A percentile compares a stretch with the other conserved stretches of the same genome.
Conservation (phyloP, 2,113 vertebrate genomes). For the Phoenicopterus ruber region DNA sequence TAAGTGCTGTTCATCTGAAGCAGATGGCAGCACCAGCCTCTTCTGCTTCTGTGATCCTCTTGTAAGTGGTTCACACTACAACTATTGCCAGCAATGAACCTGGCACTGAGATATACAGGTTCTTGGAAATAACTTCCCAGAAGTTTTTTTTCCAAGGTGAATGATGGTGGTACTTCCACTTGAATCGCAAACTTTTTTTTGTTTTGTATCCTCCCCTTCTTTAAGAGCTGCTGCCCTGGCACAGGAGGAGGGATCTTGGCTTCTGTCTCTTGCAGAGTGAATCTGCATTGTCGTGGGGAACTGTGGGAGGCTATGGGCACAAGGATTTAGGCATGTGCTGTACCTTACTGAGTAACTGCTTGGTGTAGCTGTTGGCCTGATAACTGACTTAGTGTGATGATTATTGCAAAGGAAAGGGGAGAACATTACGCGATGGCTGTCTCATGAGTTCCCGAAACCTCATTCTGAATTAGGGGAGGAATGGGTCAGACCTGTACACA, state of each 20-base stretch:
- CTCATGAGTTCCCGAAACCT: neutral
- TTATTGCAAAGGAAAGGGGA: neutral
- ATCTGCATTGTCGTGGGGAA: neutral
- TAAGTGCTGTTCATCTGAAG: neutral
- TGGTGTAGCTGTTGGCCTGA: neutral
- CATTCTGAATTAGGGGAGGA: neutral
- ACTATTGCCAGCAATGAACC: neutral
- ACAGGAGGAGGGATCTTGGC: neutral
- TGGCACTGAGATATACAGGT: neutral
- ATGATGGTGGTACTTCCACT: constrained; percentile 38
- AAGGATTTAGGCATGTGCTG: neutral
- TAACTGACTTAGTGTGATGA: neutral
- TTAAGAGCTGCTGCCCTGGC: constrained; percentile 30
- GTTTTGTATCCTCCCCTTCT: neutral
- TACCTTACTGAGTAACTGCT: neutral
- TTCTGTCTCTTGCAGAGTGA: neutral
- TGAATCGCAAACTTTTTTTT: constrained; percentile 4
- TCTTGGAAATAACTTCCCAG: constrained; percentile 13
- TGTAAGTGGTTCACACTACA: constrained; percentile 38
- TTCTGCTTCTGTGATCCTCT: constrained; percentile 5
- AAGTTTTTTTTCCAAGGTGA: constrained; percentile 5
- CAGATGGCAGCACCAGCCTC: neutral
- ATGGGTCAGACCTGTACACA: neutral
- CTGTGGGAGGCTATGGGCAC: neutral
- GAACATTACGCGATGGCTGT: rapidly evolving